phyloP scores from a whole-genome alignment of 2,797 vertebrate genomes.

The Bucorvus abyssinicus region DNA sequence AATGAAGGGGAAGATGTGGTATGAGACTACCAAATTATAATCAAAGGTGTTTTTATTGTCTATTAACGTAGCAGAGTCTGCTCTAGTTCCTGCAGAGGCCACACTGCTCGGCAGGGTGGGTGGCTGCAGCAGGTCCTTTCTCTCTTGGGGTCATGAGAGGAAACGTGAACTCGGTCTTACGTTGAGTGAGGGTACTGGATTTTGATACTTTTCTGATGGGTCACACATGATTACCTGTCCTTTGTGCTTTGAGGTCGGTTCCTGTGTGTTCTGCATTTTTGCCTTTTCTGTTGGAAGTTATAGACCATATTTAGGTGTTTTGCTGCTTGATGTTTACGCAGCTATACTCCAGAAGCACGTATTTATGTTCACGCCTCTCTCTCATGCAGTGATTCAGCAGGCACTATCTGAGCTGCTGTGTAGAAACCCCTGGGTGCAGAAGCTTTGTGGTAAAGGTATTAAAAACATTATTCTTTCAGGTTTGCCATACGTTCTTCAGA shows the following conservation, averaged over 20 bases:
- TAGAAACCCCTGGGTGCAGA: not conserved
- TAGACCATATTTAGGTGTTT: not conserved
- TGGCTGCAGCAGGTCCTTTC: not conserved
- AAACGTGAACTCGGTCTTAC: rapidly evolving
- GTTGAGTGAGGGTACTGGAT: not conserved
- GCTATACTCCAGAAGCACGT: not conserved
- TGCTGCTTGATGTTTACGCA: not conserved
- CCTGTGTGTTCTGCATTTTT: not conserved
- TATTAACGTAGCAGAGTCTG: not conserved
- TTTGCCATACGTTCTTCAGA: not conserved
- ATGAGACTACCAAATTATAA: not conserved
- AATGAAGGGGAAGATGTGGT: not conserved
- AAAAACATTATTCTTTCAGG: not conserved
- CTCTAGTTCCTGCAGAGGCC: too few relatives aligned
- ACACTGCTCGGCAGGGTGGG: rapidly evolving
- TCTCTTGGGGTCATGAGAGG: rapidly evolving
- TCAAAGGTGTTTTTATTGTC: not conserved
- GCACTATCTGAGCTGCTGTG: not conserved
- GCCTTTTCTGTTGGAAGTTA: not conserved
- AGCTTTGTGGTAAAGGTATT: not conserved
- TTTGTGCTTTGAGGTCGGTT: not conserved
- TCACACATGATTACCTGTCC: not conserved
- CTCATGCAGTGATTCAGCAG: not conserved
- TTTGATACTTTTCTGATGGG: not conserved
- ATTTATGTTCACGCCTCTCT: not conserved